Evolutionary conservation across 2,888 invertebrate genomes (phyloP), one percentile per base, ranked within the genome.

Genomic region (Calephelis perditalis): DNA sequence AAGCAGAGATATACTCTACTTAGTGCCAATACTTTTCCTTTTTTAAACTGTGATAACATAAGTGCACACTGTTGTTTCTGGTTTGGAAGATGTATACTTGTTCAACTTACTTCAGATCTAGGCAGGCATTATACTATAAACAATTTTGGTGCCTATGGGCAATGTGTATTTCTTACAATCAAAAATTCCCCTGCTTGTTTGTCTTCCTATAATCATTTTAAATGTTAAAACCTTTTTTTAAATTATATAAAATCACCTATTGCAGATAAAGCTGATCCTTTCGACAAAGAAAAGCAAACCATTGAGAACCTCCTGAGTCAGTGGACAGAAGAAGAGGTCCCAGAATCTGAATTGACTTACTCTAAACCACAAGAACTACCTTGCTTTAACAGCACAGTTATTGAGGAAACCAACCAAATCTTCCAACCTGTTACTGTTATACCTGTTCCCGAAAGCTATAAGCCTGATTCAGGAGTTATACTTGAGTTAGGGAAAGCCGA

Each of bases 251-350:
- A n/a, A 35, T 40, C 2, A 6, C 35, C 8, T 12, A 0, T 45
- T 37, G 47, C 76, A 86, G 88, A 89, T n/a, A 88, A 84, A 79
- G 68, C 70, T 0, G 89, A 90, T 56, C 82, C 82, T 0, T 90
- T 89, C 62, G 81, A 74, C 69, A 82, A 81, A 62, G 90, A 89
- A 46, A 80, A 87, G 47, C 79, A 82, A 69, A 87, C 89, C 8
- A 88, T 91, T 35, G 87, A 86, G 63, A 81, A 78, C 0, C 73
- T 91, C 0, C 81, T 91, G 58, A 87, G 86, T 68, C 91, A 91
- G 68, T 91, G 91, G 91, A 82, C 79, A 0, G 91, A 91, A 61
- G 91, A 91, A 43, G 91, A 89, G 6, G 70, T 84, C 0, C 89
- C 89, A 0, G 82, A 80, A 60, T 67, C 78, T 0, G 89, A 88